Conservation (phyloP, 30 jellyfish, hydroid and myxozoan species). For the Clytia hemisphaerica region DNA sequence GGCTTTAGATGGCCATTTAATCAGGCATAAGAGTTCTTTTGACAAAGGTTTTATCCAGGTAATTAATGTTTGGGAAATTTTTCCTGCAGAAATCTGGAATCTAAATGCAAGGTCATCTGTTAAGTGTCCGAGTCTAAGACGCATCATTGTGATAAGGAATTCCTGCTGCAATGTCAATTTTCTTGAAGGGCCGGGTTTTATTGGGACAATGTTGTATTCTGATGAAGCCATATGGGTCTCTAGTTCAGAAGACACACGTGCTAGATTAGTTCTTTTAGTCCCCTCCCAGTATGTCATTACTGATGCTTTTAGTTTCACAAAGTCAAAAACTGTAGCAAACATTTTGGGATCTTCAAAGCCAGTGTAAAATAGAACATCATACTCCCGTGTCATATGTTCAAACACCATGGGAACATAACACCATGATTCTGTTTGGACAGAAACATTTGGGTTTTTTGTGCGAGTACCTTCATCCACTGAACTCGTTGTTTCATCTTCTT, state of each 20-base stretch:
- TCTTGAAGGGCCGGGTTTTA: conserved; percentile 37
- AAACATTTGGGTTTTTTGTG: no score
- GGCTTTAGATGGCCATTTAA: conserved; percentile 44
- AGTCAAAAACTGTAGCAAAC: conserved; percentile 1
- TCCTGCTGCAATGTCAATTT: conserved; percentile 50
- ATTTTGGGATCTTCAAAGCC: conserved; percentile 18
- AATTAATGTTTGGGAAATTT: conserved; percentile 23
- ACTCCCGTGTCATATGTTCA: conserved; percentile 33
- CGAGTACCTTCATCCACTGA: no score
- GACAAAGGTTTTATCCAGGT: conserved; percentile 47
- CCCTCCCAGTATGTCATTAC: conserved; percentile 55
- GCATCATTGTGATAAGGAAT: conserved; percentile 36
- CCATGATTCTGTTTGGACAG: no score
- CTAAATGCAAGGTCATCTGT: conserved; percentile 50
- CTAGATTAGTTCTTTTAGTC: conserved; percentile 21
- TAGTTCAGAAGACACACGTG: conserved; percentile 8
- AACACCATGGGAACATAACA: conserved; percentile 24
- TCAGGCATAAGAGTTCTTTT: conserved; percentile 31
- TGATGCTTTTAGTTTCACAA: conserved; percentile 29
- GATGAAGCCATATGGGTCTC: conserved; percentile 8
- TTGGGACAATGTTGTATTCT: conserved; percentile 15
- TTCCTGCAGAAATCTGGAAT: conserved; percentile 33
- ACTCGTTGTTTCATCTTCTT: no score
- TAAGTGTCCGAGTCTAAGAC: conserved; percentile 31
- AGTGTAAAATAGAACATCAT: conserved; percentile 40